Evolutionary conservation across 2,113 vertebrate genomes (phyloP).

Genomic region (Uria lomvia): DNA sequence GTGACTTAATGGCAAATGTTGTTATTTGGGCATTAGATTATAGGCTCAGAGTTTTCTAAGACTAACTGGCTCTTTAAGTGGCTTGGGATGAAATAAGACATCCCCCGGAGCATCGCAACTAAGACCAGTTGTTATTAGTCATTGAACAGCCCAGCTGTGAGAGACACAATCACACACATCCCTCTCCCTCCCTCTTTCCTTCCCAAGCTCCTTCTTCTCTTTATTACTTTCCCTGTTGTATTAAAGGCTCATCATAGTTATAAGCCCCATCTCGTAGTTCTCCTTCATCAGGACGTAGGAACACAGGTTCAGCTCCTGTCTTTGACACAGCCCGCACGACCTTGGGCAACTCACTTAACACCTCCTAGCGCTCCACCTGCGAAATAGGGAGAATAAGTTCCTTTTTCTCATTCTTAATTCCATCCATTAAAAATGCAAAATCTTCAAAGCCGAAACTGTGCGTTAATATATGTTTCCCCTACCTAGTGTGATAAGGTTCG

Average conservation of each 20-base stretch:
- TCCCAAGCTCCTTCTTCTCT: slow-evolving; percentile 32
- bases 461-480: background rate
- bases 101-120: background rate
- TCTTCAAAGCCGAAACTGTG: slow-evolving; percentile 30
- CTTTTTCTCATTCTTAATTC: slow-evolving; percentile 24
- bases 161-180: background rate
- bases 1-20: slow-evolving; percentile 27
- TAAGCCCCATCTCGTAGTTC: background rate
- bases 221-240: slow-evolving; percentile 29
- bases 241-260: background rate
- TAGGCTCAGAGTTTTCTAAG: slow-evolving; percentile 40
- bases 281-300: slow-evolving; percentile 5
- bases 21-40: slow-evolving; percentile 46
- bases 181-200: background rate
- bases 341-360: background rate
- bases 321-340: background rate
- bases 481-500: background rate
- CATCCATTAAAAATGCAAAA: slow-evolving; percentile 36
- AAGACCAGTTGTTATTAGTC: slow-evolving; percentile 24
- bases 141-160: background rate
- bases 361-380: background rate
- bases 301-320: background rate
- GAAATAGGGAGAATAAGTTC: background rate
- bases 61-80: slow-evolving; percentile 44
- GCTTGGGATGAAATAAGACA: slow-evolving; percentile 48